These are phyloP conservation scores for Prionailurus viverrinus DNA, from an alignment of 2,113 vertebrate genomes.

Conservation along the genomic window DNA sequence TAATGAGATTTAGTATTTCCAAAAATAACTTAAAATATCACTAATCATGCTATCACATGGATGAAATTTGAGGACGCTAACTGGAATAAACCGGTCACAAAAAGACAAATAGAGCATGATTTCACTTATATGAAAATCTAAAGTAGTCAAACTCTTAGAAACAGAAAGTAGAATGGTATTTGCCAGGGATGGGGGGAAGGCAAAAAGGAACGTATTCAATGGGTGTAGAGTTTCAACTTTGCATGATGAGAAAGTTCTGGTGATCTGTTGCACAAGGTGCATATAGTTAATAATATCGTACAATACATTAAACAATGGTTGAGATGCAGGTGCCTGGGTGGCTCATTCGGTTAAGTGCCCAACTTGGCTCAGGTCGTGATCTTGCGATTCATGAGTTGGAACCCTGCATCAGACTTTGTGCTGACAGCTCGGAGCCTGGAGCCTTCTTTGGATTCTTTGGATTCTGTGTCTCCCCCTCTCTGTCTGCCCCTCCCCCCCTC, in stretches of 20 bases:
- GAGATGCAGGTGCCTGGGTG: background rate
- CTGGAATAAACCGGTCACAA: background rate
- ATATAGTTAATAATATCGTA: background rate
- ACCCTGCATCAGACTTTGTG: too few relatives aligned
- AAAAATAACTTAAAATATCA: background rate
- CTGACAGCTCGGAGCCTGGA: too few relatives aligned
- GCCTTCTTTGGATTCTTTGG: too few relatives aligned
- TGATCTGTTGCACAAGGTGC: background rate
- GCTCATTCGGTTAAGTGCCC: too few relatives aligned
- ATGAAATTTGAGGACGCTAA: background rate
- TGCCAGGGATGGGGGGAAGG: background rate
- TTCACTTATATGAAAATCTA: background rate
- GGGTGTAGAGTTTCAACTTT: background rate
- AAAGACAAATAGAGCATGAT: background rate
- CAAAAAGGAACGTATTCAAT: background rate
- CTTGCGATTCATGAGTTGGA: too few relatives aligned
- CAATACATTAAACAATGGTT: background rate
- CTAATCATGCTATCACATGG: background rate
- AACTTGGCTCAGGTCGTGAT: too few relatives aligned
- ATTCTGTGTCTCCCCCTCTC: too few relatives aligned
- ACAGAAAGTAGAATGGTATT: background rate
- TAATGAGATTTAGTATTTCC: background rate
- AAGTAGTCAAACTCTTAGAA: background rate
- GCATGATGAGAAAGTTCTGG: background rate
- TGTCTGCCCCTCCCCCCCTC: too few relatives aligned